A percentile compares a stretch with the other conserved stretches of the same genome.
Conservation (phyloP, 2,113 vertebrate genomes). For the Micromys minutus region DNA sequence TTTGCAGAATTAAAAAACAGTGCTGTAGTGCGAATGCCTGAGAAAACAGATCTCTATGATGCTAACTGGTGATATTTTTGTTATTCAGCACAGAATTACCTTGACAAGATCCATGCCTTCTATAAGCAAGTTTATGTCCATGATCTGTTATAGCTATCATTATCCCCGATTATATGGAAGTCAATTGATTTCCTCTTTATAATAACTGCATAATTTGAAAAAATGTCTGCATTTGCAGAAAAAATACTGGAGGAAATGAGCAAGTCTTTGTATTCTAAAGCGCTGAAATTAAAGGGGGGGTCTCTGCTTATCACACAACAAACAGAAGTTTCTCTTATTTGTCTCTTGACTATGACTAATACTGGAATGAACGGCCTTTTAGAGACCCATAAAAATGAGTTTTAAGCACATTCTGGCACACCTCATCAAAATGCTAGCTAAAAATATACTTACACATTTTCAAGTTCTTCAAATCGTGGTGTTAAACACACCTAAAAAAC, state of each 20-base stretch:
- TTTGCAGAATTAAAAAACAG: not conserved
- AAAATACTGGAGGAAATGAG: slow-evolving; percentile 10
- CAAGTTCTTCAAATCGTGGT: slow-evolving; percentile 82
- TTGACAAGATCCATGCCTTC: slow-evolving; percentile 27
- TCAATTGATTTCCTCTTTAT: slow-evolving; percentile 9
- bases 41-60: not conserved
- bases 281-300: not conserved
- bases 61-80: slow-evolving; percentile 30
- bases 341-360: not conserved
- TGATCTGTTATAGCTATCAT: slow-evolving; percentile 33
- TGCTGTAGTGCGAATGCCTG: slow-evolving; percentile 12
- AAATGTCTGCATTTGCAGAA: slow-evolving; percentile 10
- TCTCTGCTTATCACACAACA: not conserved
- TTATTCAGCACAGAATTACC: slow-evolving; percentile 6
- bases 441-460: slow-evolving; percentile 85
- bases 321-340: not conserved
- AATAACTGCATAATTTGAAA: slow-evolving; percentile 24
- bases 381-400: not conserved
- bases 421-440: slow-evolving; percentile 49
- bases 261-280: not conserved
- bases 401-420: slow-evolving; percentile 47
- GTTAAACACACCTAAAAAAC: slow-evolving; percentile 81
- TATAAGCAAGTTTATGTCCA: slow-evolving; percentile 30
- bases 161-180: slow-evolving; percentile 18
- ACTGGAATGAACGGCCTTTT: slow-evolving; percentile 7